Conservation (phyloP, 2,888 invertebrate species). For the Drymonia ruficornis region DNA sequence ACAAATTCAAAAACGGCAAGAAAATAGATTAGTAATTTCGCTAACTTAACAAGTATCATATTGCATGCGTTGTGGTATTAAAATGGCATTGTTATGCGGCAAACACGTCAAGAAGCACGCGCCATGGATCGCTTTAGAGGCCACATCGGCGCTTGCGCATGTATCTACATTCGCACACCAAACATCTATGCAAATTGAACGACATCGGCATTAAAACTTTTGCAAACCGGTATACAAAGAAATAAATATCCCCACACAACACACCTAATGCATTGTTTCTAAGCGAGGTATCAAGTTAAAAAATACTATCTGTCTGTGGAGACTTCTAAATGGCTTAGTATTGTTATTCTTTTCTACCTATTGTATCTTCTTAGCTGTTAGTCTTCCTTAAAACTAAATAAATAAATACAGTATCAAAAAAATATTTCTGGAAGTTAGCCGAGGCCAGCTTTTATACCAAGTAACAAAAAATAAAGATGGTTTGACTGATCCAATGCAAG, state of each 20-base stretch:
- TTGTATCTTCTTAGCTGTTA: too few species aligned
- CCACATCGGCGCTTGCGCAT: constrained; percentile 45
- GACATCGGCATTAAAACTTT: constrained; percentile 26
- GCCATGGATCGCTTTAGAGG: constrained; percentile 56
- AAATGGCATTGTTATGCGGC: constrained; percentile 65
- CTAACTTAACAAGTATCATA: constrained; percentile 40
- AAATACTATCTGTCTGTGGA: too few species aligned
- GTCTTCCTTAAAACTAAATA: too few species aligned
- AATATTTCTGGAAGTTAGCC: not conserved
- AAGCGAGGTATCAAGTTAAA: not conserved
- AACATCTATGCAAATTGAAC: constrained; percentile 35
- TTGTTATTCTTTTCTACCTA: too few species aligned
- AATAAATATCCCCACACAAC: constrained; percentile 8
- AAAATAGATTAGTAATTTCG: constrained; percentile 18
- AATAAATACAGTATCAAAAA: not conserved
- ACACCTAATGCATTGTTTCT: constrained; percentile 12
- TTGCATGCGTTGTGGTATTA: constrained; percentile 43
- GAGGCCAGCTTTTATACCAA: not conserved
- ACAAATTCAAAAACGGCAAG: not conserved
- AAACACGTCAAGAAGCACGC: constrained; percentile 64
- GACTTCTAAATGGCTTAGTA: too few species aligned
- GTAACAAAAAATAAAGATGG: not conserved
- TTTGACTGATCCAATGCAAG: constrained; percentile 1
- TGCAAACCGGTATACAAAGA: constrained; percentile 2
- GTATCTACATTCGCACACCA: constrained; percentile 41